Conservation (phyloP, 23 tunicate genomes). For the Ascidia mentula region DNA sequence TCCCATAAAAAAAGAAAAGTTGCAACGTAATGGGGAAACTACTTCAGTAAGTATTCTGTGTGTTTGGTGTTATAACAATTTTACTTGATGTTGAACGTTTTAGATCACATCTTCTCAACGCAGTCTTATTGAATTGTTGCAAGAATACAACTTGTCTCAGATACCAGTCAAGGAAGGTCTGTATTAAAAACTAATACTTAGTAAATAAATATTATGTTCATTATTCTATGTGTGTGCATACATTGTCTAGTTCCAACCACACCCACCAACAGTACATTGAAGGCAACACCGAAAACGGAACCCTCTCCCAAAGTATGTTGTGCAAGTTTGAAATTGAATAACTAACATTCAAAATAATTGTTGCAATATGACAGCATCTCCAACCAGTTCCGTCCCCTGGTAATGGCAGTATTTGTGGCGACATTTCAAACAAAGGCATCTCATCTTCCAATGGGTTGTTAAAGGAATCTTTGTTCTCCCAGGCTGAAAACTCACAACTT, state of each 20-base stretch:
- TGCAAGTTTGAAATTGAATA: neutral
- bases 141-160: constrained; percentile 36
- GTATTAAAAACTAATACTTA: neutral
- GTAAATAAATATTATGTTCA: too few species aligned
- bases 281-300: neutral
- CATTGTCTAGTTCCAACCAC: neutral
- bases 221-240: neutral
- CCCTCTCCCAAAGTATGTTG: neutral
- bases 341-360: neutral
- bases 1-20: constrained; percentile 59
- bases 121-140: constrained; percentile 56
- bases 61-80: neutral
- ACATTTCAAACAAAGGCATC: too few species aligned
- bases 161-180: constrained; percentile 1
- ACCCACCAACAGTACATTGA: neutral
- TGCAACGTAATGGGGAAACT: constrained; percentile 1
- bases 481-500: neutral
- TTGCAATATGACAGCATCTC: neutral
- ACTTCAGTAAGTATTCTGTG: constrained; percentile 15
- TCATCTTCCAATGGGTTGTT: too few species aligned
- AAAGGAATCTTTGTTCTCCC: neutral
- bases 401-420: too few species aligned
- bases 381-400: too few species aligned
- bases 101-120: constrained; percentile 52
- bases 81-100: neutral